These are phyloP conservation scores for Aphis gossypii DNA, from an alignment of 1,140 invertebrate genomes.

Conservation along the genomic window DNA sequence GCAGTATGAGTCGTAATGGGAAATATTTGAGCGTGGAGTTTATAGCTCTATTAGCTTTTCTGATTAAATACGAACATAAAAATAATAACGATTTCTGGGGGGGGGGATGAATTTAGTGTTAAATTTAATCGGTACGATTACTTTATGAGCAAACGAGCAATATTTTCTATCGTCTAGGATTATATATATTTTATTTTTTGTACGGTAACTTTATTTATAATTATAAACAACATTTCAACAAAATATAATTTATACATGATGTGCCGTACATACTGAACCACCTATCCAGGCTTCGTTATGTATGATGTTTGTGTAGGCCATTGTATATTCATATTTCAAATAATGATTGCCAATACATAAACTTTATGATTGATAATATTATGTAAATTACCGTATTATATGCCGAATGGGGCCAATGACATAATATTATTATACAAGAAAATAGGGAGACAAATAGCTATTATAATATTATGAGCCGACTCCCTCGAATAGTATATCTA, in stretches of 20 bases:
- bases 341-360: neutral
- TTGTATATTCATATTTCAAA: constrained; percentile 6
- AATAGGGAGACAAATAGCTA: constrained; percentile 6
- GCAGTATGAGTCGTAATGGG: too few species aligned
- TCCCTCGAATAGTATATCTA: neutral
- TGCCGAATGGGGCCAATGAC: neutral
- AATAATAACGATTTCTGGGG: neutral
- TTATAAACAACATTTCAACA: constrained; percentile 3
- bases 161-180: neutral
- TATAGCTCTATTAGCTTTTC: neutral
- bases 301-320: neutral
- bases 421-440: neutral
- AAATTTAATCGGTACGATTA: neutral
- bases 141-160: neutral
- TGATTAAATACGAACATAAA: neutral
- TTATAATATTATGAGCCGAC: neutral
- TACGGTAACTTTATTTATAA: neutral
- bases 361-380: constrained; percentile 9
- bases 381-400: constrained; percentile 9
- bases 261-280: neutral
- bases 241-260: constrained; percentile 4
- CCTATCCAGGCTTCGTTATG: neutral
- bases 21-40: neutral
- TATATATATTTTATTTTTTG: neutral
- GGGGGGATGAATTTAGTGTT: neutral